A percentile compares a stretch with the other conserved stretches of the same genome.
Evolutionary conservation across 2,797 vertebrate genomes (phyloP).

Genomic region (Pseudomugil gertrudae): DNA sequence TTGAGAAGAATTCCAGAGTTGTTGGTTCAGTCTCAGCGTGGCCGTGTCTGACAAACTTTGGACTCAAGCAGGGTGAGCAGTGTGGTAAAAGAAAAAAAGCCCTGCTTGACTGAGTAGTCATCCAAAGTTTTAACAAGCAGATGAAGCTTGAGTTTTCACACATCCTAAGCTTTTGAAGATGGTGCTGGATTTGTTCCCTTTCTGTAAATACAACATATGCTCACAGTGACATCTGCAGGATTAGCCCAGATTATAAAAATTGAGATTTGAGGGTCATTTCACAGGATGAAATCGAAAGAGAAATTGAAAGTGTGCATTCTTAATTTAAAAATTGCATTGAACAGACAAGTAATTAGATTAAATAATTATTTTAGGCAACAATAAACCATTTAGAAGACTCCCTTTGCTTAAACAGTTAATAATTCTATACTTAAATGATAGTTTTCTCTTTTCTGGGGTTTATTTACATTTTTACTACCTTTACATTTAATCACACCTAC

Average conservation of each 20-base stretch:
- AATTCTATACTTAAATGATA: too few relatives aligned
- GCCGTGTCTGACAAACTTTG: slow-evolving; percentile 63
- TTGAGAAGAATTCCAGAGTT: slow-evolving; percentile 58
- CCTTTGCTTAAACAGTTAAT: too few relatives aligned
- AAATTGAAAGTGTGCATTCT: slow-evolving; percentile 5
- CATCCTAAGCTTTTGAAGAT: slow-evolving; percentile 43
- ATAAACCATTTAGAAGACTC: background rate
- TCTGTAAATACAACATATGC: slow-evolving; percentile 47
- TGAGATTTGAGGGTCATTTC: slow-evolving; percentile 28
- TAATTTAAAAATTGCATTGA: slow-evolving; percentile 3
- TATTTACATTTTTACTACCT: background rate
- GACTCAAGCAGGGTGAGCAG: slow-evolving; percentile 43
- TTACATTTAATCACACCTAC: background rate
- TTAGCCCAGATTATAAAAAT: slow-evolving; percentile 48
- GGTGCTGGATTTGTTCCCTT: slow-evolving; percentile 37
- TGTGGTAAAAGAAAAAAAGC: slow-evolving; percentile 23
- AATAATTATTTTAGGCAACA: background rate
- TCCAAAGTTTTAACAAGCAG: slow-evolving; percentile 58
- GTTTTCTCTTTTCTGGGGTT: background rate
- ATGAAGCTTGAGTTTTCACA: slow-evolving; percentile 61
- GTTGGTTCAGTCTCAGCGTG: slow-evolving; percentile 60
- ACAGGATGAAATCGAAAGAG: background rate
- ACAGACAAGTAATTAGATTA: slow-evolving; percentile 5
- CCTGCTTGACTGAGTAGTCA: slow-evolving; percentile 44
- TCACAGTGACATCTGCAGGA: slow-evolving; percentile 74